A percentile compares a stretch with the other conserved stretches of the same genome.
Evolutionary conservation across 2,797 vertebrate species (phyloP).

Genomic region (Scleropages formosus): DNA sequence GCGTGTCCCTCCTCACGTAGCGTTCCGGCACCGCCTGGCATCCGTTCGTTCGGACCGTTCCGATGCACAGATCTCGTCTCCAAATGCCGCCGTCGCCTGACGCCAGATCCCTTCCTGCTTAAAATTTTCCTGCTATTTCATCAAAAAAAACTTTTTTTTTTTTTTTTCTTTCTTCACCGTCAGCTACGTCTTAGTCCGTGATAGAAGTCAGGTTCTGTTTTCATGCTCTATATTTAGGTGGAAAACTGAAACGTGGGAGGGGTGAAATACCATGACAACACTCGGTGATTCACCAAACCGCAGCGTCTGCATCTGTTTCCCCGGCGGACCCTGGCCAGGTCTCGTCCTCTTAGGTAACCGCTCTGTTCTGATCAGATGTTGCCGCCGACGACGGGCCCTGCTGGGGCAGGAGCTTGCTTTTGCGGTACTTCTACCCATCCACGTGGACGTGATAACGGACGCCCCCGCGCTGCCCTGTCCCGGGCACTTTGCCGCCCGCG

Average conservation of each 20-base stretch:
- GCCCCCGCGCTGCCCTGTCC: neutral
- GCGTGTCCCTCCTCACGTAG: neutral
- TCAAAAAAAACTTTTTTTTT: neutral
- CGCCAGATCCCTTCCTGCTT: neutral
- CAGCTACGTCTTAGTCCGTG: conserved; percentile 11
- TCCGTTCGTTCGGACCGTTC: neutral
- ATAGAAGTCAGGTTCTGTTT: conserved; percentile 8
- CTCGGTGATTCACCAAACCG: neutral
- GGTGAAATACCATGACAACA: neutral
- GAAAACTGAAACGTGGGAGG: neutral
- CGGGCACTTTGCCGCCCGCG: conserved; percentile 10
- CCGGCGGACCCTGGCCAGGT: neutral
- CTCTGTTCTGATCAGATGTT: neutral
- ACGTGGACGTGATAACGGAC: neutral
- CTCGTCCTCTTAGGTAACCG: neutral
- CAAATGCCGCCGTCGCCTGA: conserved; percentile 1
- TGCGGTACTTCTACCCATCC: neutral
- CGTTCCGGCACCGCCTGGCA: neutral
- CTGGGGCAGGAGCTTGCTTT: neutral
- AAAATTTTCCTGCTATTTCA: conserved; percentile 7
- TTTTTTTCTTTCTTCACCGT: neutral
- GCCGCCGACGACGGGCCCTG: neutral
- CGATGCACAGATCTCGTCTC: neutral
- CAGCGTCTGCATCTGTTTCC: conserved; percentile 2
- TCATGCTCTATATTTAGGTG: conserved; percentile 20